Percentiles rank a stretch among this genome's conserved stretches.
Evolutionary conservation across 2,888 invertebrate genomes (phyloP).

Genomic region (Sarcophaga caerulescens): DNA sequence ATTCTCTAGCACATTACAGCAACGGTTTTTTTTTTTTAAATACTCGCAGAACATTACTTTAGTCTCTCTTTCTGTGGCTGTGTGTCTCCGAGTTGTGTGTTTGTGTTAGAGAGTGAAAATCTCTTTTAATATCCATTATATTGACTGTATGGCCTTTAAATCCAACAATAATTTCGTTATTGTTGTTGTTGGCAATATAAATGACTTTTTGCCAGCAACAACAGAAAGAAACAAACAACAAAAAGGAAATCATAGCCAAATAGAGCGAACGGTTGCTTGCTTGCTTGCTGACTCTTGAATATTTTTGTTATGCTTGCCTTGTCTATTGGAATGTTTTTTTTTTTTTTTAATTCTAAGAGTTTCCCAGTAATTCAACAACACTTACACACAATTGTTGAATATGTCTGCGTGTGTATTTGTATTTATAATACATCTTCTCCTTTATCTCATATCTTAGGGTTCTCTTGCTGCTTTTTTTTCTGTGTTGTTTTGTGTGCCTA

Average conservation of each 20-base stretch:
- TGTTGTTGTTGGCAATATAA: conserved; percentile 7
- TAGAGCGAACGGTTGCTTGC: too few relatives aligned
- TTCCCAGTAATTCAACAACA: too few relatives aligned
- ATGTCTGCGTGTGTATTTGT: neutral
- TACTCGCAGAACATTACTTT: neutral
- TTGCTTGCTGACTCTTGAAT: too few relatives aligned
- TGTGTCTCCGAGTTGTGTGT: neutral
- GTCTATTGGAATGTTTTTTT: too few relatives aligned
- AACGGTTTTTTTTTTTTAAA: neutral
- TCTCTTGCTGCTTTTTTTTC: conserved; percentile 1
- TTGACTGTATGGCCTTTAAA: conserved; percentile 47
- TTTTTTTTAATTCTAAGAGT: too few relatives aligned
- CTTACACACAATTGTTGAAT: neutral
- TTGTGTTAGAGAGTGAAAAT: conserved; percentile 28
- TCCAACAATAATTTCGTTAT: conserved; percentile 34
- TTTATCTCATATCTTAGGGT: neutral
- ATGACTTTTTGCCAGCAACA: neutral
- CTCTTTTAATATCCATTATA: conserved; percentile 44
- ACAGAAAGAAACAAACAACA: neutral
- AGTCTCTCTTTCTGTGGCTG: neutral
- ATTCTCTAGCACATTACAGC: too few relatives aligned
- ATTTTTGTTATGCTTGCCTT: too few relatives aligned
- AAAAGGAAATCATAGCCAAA: too few relatives aligned
- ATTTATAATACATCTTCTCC: neutral
- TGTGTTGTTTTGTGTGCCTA: neutral